These are phyloP conservation scores for Tetrapedia diversipes DNA, from an alignment of 2,888 invertebrate species.

Conservation along the genomic window DNA sequence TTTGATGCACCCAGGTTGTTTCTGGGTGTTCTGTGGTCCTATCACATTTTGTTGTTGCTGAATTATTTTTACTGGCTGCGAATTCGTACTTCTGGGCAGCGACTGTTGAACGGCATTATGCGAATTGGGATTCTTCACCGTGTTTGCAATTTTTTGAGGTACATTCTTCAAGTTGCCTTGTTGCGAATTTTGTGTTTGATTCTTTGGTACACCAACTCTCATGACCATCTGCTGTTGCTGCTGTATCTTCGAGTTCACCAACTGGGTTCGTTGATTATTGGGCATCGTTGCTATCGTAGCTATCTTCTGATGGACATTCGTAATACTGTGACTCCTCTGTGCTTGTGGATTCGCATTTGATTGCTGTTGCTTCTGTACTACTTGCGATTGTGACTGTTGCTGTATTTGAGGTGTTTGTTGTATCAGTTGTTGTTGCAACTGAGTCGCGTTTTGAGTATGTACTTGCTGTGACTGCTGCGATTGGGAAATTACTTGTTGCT, in stretches of 20 bases:
- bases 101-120: constrained; percentile 69
- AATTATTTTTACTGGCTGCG: constrained; percentile 85
- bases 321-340: constrained; percentile 66
- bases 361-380: constrained; percentile 51
- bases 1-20: constrained; percentile 79
- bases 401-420: constrained; percentile 57
- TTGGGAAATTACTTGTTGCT: constrained; percentile 60
- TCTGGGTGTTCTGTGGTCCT: constrained; percentile 73
- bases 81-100: constrained; percentile 61
- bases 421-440: constrained; percentile 64
- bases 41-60: constrained; percentile 78
- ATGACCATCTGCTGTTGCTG: constrained; percentile 75
- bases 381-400: constrained; percentile 60
- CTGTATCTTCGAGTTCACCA: constrained; percentile 64
- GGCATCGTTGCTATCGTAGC: constrained; percentile 60
- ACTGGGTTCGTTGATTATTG: constrained; percentile 68
- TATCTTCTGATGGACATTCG: constrained; percentile 70
- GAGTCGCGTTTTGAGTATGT: constrained; percentile 51
- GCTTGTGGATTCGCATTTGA: constrained; percentile 54
- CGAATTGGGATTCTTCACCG: constrained; percentile 67
- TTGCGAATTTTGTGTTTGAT: constrained; percentile 66
- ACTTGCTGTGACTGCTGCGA: constrained; percentile 63
- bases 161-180: constrained; percentile 66
- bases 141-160: constrained; percentile 69
- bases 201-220: constrained; percentile 74